phyloP scores from a whole-genome alignment of 2,888 invertebrate species.

The Nomada flava region DNA sequence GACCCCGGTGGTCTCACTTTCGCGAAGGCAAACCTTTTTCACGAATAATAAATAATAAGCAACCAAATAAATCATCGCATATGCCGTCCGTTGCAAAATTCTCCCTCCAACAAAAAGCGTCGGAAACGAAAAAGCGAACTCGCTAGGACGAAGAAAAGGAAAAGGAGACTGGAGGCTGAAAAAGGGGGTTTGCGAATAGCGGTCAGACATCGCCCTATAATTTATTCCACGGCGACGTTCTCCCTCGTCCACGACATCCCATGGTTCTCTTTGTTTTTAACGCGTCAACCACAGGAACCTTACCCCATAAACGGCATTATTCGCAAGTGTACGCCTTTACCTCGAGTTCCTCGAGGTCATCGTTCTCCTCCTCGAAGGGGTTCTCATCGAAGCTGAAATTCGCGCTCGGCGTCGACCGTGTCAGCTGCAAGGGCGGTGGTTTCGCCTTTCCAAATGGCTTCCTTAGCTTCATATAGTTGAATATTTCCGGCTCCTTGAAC shows the following conservation, averaged over 20 bases:
- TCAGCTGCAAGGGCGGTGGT: constrained; percentile 62
- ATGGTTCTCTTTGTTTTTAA: constrained; percentile 4
- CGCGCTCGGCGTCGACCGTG: constrained; percentile 51
- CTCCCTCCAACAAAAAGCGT: too few species aligned
- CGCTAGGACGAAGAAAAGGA: too few species aligned
- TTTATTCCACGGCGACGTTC: constrained; percentile 22
- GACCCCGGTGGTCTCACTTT: too few species aligned
- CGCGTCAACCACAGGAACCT: constrained; percentile 15
- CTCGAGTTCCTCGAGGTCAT: constrained; percentile 82
- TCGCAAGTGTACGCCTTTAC: constrained; percentile 68
- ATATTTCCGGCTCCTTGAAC: constrained; percentile 93
- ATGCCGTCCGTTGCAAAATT: too few species aligned
- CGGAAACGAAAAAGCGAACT: too few species aligned
- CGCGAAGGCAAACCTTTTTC: too few species aligned
- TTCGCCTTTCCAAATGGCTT: constrained; percentile 61
- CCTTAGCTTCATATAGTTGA: constrained; percentile 82
- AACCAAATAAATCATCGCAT: too few species aligned
- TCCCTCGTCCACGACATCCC: constrained; percentile 4
- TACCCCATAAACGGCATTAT: constrained; percentile 47
- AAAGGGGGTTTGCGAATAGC: background rate
- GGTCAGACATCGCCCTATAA: constrained; percentile 3
- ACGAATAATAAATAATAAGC: too few species aligned
- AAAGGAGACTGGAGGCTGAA: background rate
- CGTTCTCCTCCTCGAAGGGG: constrained; percentile 79
- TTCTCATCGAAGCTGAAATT: constrained; percentile 74